Base-by-base conservation (phyloP, 2,888 invertebrate genomes). In the Meliscaeva auricollis region DNA sequence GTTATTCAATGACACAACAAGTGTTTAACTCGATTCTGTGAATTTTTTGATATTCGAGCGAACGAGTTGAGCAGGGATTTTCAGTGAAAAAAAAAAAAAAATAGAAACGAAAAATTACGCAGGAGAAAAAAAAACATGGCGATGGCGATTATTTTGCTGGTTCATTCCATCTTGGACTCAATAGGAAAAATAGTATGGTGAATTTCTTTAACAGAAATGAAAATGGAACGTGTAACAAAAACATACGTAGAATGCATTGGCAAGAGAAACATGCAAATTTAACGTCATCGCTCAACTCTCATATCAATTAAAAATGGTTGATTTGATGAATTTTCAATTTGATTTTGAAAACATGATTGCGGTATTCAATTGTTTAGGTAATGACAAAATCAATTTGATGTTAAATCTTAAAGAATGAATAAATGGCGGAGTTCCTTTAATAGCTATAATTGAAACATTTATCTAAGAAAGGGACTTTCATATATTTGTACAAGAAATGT, bases 261-360 rank as follows among this genome's bases (percentile, higher is more conserved):
- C 15, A 44, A 46, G 17, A 8, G 46, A 20, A 58, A 58, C 38
- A 58, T 56, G 35, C 32, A 54, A 32, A 54, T 17, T 69, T 32
- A 62, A 64, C 54, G 52, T 68, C 69, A 73, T 56, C 52, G n/a
- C 20, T 2, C 11, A 50, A 52, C 52, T 26, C 20, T 2, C 11
- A 50, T 26, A 38, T 20, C 58, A 58, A 72, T 83, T 78, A 83
- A 83, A 83, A 78, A 83, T 83, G 82, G 78, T 73, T 78, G 58
- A 20, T 58, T 73, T 78, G 58, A 20, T 58, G 17, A 5, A 9
- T 38, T 9, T 38, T 1, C 11, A 17, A 32, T 30, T 35, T 35
- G 56, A 35, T 35, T 58, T 35, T 35, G 13, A 38, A 35, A 56
- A 54, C 15, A 30, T 26, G n/a, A 52, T 30, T 56, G 5, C 15